Percentiles rank a stretch among this genome's conserved stretches.
Evolutionary conservation across 2,113 vertebrate species (phyloP).

Genomic region (Dascyllus trimaculatus): DNA sequence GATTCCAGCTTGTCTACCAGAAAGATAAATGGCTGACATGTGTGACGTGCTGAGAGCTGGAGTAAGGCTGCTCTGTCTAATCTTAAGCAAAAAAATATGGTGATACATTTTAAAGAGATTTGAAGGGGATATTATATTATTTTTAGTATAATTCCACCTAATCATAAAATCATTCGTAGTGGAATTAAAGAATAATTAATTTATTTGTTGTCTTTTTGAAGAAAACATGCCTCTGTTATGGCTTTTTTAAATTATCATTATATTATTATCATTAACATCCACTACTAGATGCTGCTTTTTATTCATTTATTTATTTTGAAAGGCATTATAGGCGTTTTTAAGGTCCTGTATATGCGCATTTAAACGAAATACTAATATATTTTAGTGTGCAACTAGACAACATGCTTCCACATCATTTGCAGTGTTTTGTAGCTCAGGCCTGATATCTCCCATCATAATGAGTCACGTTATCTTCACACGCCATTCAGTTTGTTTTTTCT

Average conservation of each 20-base stretch:
- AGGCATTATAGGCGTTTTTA: too few relatives aligned
- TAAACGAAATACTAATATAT: too few relatives aligned
- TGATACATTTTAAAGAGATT: neutral
- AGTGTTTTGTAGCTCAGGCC: neutral
- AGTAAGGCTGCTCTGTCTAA: conserved; percentile 63
- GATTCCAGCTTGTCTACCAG: conserved; percentile 89
- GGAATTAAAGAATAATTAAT: neutral
- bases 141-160: neutral
- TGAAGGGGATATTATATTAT: neutral
- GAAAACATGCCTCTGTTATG: neutral
- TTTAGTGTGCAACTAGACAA: too few relatives aligned
- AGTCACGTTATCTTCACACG: too few relatives aligned
- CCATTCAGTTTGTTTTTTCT: neutral
- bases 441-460: too few relatives aligned
- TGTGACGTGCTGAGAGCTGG: conserved; percentile 90
- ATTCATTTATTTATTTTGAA: neutral
- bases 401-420: too few relatives aligned
- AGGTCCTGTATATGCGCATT: too few relatives aligned
- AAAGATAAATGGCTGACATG: conserved; percentile 95
- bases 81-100: neutral
- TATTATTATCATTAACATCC: neutral
- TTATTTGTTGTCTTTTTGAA: neutral
- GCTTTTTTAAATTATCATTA: neutral
- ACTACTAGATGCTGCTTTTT: too few relatives aligned
- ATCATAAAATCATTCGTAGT: neutral